These are phyloP conservation scores for Benitochromis conjunctus DNA, from an alignment of 2,113 vertebrate species.

Conservation along the genomic window DNA sequence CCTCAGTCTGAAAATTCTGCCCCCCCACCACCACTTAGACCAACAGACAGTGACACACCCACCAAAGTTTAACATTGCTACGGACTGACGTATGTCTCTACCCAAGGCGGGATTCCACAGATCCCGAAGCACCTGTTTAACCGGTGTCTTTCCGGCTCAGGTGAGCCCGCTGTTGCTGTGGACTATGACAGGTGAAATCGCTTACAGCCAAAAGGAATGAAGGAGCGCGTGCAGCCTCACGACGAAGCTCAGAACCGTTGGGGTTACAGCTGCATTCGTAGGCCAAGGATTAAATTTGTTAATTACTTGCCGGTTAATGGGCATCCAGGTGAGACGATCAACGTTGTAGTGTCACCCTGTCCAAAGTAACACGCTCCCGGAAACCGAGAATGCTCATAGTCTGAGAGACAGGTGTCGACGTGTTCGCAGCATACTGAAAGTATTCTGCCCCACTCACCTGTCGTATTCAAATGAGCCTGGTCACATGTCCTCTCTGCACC, in stretches of 20 bases:
- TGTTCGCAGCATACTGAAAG: not conserved
- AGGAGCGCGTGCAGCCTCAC: not conserved
- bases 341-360: not conserved
- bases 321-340: not conserved
- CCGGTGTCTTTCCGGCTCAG: not conserved
- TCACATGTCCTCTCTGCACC: conserved; percentile 35
- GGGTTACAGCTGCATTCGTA: not conserved
- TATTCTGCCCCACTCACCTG: not conserved
- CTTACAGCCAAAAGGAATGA: not conserved
- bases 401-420: not conserved
- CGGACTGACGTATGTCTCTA: not conserved
- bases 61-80: not conserved
- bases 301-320: not conserved
- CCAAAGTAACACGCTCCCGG: not conserved
- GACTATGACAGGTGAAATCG: not conserved
- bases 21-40: not conserved
- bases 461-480: not conserved
- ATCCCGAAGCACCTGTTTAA: conserved; percentile 46
- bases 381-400: not conserved
- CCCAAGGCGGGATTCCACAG: conserved; percentile 20
- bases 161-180: not conserved
- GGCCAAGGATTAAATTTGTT: not conserved
- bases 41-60: not conserved
- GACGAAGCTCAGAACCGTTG: not conserved
- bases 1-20: not conserved